These are phyloP conservation scores for Agonum fuliginosum DNA, from an alignment of 2,888 invertebrate species.

Conservation along the genomic window DNA sequence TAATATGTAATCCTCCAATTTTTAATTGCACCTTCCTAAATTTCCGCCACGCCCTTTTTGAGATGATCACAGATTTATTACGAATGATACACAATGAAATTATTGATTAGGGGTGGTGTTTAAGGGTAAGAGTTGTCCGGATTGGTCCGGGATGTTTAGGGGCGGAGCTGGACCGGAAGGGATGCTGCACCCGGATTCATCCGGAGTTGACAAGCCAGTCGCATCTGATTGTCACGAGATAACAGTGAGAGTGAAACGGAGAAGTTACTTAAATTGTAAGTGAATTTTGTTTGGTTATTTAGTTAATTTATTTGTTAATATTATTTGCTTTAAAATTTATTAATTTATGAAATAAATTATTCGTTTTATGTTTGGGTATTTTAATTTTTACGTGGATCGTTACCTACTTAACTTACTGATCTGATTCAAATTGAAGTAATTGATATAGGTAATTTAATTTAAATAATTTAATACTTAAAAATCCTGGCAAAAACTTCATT, in stretches of 20 bases:
- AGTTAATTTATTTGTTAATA: not conserved
- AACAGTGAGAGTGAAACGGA: constrained; percentile 19
- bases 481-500: no score
- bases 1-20: no score
- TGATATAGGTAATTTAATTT: no score
- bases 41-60: constrained; percentile 1
- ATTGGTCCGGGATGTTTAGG: constrained; percentile 67
- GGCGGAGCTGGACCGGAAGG: constrained; percentile 61
- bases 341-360: no score
- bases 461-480: no score
- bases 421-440: no score
- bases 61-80: constrained; percentile 6
- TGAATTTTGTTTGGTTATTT: not conserved
- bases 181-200: constrained; percentile 64
- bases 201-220: constrained; percentile 47
- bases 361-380: no score
- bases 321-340: not conserved
- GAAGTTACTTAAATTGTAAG: not conserved
- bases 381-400: no score
- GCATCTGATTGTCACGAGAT: constrained; percentile 49
- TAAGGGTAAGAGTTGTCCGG: constrained; percentile 35
- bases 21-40: no score
- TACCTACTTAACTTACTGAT: no score
- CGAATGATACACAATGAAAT: constrained; percentile 62
- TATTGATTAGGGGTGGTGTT: constrained; percentile 67